Evolutionary conservation across 2,888 invertebrate genomes (phyloP).

Genomic region (Pachycephus smyrnensis): DNA sequence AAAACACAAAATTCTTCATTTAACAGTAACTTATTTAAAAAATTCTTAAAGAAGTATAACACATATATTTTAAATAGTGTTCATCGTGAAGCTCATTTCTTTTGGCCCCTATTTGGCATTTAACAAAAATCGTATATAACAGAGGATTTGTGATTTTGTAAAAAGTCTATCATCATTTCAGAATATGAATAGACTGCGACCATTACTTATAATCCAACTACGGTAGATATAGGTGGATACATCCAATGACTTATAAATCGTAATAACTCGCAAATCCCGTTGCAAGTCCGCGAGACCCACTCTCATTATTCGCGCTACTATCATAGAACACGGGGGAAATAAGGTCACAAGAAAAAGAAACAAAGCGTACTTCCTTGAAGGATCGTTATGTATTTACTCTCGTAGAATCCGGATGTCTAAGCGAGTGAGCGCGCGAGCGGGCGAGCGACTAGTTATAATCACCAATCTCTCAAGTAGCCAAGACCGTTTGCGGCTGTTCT

Average conservation of each 20-base stretch:
- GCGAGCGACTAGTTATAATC: conserved; percentile 30
- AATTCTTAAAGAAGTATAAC: background rate
- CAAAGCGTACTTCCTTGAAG: conserved; percentile 24
- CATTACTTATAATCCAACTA: too few relatives aligned
- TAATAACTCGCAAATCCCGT: conserved; percentile 1
- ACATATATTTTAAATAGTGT: background rate
- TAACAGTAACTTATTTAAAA: background rate
- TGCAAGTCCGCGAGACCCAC: conserved; percentile 3
- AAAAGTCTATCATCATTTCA: too few relatives aligned
- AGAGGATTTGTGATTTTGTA: too few relatives aligned
- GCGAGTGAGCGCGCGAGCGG: conserved; percentile 24
- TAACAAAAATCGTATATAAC: background rate
- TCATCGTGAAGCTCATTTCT: background rate
- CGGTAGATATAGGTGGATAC: background rate
- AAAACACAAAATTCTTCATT: background rate
- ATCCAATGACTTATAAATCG: conserved; percentile 5
- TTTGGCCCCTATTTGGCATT: background rate
- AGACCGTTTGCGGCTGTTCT: conserved; percentile 42
- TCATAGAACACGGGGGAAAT: background rate
- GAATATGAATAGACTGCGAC: too few relatives aligned
- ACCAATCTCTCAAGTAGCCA: conserved; percentile 38
- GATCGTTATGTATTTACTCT: conserved; percentile 21
- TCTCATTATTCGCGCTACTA: background rate
- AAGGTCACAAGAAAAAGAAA: conserved; percentile 6
- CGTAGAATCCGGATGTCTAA: conserved; percentile 35